Base-by-base conservation (phyloP, 2,888 invertebrate species). In the Xylota sylvarum region DNA sequence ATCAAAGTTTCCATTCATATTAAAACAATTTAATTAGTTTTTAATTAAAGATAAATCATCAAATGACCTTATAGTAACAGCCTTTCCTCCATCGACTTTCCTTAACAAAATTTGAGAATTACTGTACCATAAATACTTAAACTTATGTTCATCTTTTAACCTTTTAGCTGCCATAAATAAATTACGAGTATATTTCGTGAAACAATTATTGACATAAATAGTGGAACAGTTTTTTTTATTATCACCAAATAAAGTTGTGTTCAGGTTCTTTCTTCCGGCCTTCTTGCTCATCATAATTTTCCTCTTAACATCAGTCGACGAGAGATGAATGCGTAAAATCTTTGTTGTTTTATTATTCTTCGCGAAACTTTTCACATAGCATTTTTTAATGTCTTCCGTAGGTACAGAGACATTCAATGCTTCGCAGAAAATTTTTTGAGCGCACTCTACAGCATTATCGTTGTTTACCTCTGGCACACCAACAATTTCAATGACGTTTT, bases 161-260 rank as follows among this genome's bases (percentile, higher is more conserved):
- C 17, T 48, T 30, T 64, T 48, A 48, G 64, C 48, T 64, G 64
- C 64, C 48, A 46, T 48, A 64, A 64, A 64, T 32, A 64, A 7
- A 30, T 64, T n/a, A n/a, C n/a, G n/a, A n/a, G n/a, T n/a, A n/a
- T n/a, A n/a, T n/a, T n/a, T n/a, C n/a, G n/a, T n/a, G 19, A 19
- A 48, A 7, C 9, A 48, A 48, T 48, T 9, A 19, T 48, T 19
- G 48, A 19, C 9, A 48, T 48, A 19, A 5, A 48, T 43, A n/a
- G 3, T 43, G 40, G 40, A 48, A 19, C 48, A 7, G 9, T 48
- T 48, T 48, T 17, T 9, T 19, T 3, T 43, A 43, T 12, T 43
- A 43, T 43, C 48, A 7, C 48, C 17, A 48, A 48, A 48, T 48
- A 19, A 9, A 19, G 12, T 43, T 30, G 30, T 30, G 5, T 43